A percentile compares a stretch with the other conserved stretches of the same genome.
Evolutionary conservation across 37 sponge, comb jelly and placozoan species (phyloP).

Genomic region (Diacarnus erythraeanus): DNA sequence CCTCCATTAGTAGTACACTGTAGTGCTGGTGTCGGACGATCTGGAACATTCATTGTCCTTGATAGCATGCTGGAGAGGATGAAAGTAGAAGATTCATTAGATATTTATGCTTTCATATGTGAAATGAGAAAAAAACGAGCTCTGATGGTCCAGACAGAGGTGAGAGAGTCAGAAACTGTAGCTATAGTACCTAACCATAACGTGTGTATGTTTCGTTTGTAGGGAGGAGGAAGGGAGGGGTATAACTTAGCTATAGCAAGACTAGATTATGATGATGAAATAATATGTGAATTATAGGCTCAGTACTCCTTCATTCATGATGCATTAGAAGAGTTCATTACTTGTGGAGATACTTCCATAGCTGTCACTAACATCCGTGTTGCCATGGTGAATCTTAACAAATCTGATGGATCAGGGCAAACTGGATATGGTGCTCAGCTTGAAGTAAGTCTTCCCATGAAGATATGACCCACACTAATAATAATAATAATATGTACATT

Average conservation of each 20-base stretch:
- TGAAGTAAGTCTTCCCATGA: too few relatives aligned
- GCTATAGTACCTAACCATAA: background rate
- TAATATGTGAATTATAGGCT: too few relatives aligned
- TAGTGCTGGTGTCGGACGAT: slow-evolving; percentile 82
- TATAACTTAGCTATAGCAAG: too few relatives aligned
- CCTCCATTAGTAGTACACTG: slow-evolving; percentile 79
- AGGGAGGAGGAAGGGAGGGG: background rate
- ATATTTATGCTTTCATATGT: slow-evolving; percentile 50
- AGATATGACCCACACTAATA: too few relatives aligned
- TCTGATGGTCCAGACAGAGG: slow-evolving; percentile 69
- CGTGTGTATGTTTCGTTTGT: too few relatives aligned
- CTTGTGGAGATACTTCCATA: slow-evolving; percentile 59
- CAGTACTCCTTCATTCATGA: slow-evolving; percentile 72
- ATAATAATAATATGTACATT: too few relatives aligned
- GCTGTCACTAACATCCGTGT: slow-evolving; percentile 37
- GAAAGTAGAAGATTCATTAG: slow-evolving; percentile 20
- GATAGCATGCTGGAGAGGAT: slow-evolving; percentile 69
- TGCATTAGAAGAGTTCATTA: slow-evolving; percentile 53
- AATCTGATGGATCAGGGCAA: background rate
- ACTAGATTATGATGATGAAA: background rate
- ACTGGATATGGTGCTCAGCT: slow-evolving; percentile 47
- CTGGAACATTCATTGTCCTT: slow-evolving; percentile 71
- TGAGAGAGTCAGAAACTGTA: slow-evolving; percentile 13
- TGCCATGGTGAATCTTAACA: slow-evolving; percentile 33
- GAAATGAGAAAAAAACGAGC: slow-evolving; percentile 36